Conservation (phyloP, 1,140 invertebrate species). For the Aphelinus certus region DNA sequence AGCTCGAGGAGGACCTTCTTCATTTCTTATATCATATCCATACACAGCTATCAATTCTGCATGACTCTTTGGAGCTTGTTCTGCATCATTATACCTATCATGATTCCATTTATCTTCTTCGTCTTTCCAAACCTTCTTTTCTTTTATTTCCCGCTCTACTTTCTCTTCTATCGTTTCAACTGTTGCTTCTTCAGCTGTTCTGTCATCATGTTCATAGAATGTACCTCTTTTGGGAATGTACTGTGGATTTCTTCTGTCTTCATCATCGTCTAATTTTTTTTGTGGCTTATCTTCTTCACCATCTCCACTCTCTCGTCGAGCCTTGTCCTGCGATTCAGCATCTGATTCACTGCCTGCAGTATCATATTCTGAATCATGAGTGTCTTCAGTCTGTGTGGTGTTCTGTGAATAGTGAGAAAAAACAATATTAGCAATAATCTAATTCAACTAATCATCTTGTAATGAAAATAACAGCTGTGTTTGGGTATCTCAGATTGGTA, state of each 20-base stretch:
- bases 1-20: constrained; percentile 89
- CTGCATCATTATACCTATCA: constrained; percentile 85
- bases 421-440: constrained; percentile 3
- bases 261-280: constrained; percentile 88
- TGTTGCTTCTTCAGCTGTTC: constrained; percentile 77
- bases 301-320: constrained; percentile 68
- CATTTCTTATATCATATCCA: constrained; percentile 94
- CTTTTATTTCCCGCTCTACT: constrained; percentile 60
- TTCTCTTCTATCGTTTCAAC: constrained; percentile 55
- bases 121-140: constrained; percentile 72
- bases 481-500: too few relatives aligned
- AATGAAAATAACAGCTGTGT: neutral
- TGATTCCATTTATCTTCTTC: constrained; percentile 86
- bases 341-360: constrained; percentile 65
- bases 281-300: constrained; percentile 69
- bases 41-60: constrained; percentile 89
- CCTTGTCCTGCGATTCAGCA: constrained; percentile 60
- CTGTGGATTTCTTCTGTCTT: constrained; percentile 94
- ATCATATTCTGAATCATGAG: constrained; percentile 64
- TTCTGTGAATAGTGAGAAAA: constrained; percentile 51
- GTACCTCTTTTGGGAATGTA: constrained; percentile 96
- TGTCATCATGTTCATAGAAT: constrained; percentile 96
- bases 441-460: neutral
- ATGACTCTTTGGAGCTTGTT: constrained; percentile 86
- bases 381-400: constrained; percentile 63